Evolutionary conservation across 2,113 vertebrate species (phyloP), one percentile per base, ranked within the genome.

Genomic region (Chionis minor): DNA sequence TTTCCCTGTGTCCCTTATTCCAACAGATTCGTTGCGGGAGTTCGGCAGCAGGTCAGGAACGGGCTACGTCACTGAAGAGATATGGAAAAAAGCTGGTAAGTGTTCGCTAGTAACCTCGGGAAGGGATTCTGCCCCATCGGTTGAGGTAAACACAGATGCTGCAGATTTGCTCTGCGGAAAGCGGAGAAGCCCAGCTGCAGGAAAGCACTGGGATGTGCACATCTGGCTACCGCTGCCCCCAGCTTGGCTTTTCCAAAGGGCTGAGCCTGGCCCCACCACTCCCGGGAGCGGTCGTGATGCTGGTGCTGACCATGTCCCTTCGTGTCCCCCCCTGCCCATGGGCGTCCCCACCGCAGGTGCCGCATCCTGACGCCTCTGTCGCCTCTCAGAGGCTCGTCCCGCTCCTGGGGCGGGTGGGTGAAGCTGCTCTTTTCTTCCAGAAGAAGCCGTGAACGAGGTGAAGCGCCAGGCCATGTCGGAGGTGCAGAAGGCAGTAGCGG

Each of bases 391-490:
- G 35, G 58, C 33, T 67, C 26, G 2, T 21, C 47, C 15, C 3
- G 0, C 24, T n/a, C 26, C 44, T 14, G 2, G 24, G 91, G 52
- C 14, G 5, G 92, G 95, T 79, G 97, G 78, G 79, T 97, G 96
- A 98, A 91, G 96, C 77, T 90, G 30, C 94, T 73, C 80, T 98
- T 96, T 98, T 88, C 97, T 97, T 98, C 59, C 96, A 99, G 99
- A 99, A 98, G 99, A 99, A 95, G 99, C 99, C 1, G 99, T 99
- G 97, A 99, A 99, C 32, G 99, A 99, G 96, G 99, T 99, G 97
- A 99, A 99, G 97, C 99, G 99, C 13, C 99, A 99, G 98, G 99
- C 99, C 88, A 99, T 99, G 99, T 99, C 99, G 1, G 99, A 99
- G 98, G 99, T 99, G 63, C 99, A 99, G 98, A 99, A 99, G 84